These are phyloP conservation scores for Microcebus ravelobensis DNA, from an alignment of 2,113 vertebrate species.

Conservation along the genomic window DNA sequence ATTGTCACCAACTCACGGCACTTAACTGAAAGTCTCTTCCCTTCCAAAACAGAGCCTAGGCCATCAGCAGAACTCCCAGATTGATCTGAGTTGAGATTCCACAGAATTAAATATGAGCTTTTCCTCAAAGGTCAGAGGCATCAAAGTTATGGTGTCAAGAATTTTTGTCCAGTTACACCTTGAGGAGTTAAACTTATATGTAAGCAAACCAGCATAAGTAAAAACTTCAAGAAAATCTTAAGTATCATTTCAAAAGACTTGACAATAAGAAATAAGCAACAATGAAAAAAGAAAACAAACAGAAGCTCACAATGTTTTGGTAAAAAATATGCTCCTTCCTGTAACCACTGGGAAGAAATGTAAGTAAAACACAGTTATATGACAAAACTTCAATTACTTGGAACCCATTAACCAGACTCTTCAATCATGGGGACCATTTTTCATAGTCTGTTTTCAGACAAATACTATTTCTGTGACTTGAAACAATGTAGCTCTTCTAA, in stretches of 20 bases:
- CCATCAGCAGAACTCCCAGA: not conserved
- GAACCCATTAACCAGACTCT: not conserved
- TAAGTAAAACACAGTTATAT: not conserved
- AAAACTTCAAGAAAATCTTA: constrained; percentile 28
- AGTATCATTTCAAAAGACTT: constrained; percentile 3
- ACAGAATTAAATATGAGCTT: not conserved
- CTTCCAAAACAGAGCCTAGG: not conserved
- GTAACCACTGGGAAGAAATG: not conserved
- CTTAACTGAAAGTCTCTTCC: not conserved
- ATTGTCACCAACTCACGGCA: not conserved
- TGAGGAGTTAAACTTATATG: constrained; percentile 3
- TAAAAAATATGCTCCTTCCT: not conserved
- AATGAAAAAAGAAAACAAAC: not conserved
- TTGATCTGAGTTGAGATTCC: not conserved
- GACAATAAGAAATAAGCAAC: not conserved
- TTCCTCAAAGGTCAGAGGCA: not conserved
- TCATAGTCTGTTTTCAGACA: constrained; percentile 11
- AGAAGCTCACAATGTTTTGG: not conserved
- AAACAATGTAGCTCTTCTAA: too few species aligned
- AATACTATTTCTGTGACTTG: not conserved
- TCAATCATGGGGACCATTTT: not conserved
- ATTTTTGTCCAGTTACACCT: constrained; percentile 26
- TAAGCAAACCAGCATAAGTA: not conserved
- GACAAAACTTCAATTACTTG: not conserved
- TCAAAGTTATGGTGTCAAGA: not conserved